A percentile compares a stretch with the other conserved stretches of the same genome.
These are phyloP conservation scores for Drosophila longiperda DNA, from an alignment of 2,888 invertebrate genomes.

Conservation along the genomic window DNA sequence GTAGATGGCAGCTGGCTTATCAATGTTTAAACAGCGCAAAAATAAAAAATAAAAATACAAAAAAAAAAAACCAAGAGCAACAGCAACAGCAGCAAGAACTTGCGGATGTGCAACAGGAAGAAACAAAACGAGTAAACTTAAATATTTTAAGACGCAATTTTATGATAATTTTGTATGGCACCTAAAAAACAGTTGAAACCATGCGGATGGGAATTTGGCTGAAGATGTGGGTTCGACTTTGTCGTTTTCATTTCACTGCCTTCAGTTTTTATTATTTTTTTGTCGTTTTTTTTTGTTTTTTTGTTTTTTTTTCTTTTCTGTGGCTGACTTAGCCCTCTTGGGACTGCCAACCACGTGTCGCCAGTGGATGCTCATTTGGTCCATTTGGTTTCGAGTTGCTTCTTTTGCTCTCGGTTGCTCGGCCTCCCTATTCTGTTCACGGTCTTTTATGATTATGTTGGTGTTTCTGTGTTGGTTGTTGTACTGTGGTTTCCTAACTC, in stretches of 20 bases:
- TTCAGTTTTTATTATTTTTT: neutral
- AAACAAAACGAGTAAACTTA: constrained; percentile 40
- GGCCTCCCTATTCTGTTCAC: constrained; percentile 1
- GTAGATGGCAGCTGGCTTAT: constrained; percentile 52
- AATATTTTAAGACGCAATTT: constrained; percentile 53
- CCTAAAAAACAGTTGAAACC: constrained; percentile 14
- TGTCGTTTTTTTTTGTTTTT: neutral
- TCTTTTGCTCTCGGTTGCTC: constrained; percentile 10
- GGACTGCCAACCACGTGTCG: constrained; percentile 25
- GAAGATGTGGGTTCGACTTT: neutral
- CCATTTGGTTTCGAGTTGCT: constrained; percentile 15
- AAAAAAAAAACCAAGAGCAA: neutral
- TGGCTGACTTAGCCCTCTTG: neutral
- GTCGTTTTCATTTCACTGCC: neutral
- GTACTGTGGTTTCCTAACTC: constrained; percentile 20
- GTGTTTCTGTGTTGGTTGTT: neutral
- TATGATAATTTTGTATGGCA: constrained; percentile 43
- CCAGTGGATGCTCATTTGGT: constrained; percentile 23
- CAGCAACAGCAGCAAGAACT: constrained; percentile 7
- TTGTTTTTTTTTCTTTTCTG: constrained; percentile 4
- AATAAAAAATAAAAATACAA: constrained; percentile 25
- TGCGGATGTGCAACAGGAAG: constrained; percentile 23
- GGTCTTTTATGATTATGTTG: constrained; percentile 22
- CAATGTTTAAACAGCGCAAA: constrained; percentile 73
- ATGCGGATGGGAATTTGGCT: neutral